Conservation (phyloP, 1,140 invertebrate genomes). For the Pachypsylla venusta region DNA sequence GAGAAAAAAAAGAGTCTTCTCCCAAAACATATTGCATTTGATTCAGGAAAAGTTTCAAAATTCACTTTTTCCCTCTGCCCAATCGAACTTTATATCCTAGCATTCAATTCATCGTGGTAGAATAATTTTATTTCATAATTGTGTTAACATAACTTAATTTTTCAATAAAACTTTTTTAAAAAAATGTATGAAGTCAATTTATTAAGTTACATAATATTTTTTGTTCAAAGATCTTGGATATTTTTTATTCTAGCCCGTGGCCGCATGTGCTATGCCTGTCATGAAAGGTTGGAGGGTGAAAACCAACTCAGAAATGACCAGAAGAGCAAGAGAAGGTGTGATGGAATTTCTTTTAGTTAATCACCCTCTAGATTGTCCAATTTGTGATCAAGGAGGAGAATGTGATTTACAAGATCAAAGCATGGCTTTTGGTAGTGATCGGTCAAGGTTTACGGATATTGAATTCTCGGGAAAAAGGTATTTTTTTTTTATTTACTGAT, state of each 20-base stretch:
- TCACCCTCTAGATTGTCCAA: slow-evolving; percentile 97
- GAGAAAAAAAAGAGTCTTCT: too few relatives aligned
- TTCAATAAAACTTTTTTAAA: slow-evolving; percentile 11
- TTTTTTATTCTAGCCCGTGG: slow-evolving; percentile 69
- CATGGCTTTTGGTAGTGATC: slow-evolving; percentile 97
- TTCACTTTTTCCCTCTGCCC: too few relatives aligned
- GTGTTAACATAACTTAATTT: too few relatives aligned
- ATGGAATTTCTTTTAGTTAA: slow-evolving; percentile 99
- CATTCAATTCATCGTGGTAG: too few relatives aligned
- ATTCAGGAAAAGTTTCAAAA: too few relatives aligned
- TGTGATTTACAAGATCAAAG: slow-evolving; percentile 97
- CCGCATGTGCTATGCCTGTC: slow-evolving; percentile 99
- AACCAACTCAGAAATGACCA: slow-evolving; percentile 90
- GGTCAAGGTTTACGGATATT: slow-evolving; percentile 86
- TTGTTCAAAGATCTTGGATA: too few relatives aligned
- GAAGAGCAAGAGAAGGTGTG: slow-evolving; percentile 89
- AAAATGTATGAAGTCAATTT: too few relatives aligned
- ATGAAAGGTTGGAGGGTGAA: slow-evolving; percentile 98
- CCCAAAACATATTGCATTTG: too few relatives aligned
- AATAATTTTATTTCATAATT: too few relatives aligned
- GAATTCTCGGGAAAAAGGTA: slow-evolving; percentile 83
- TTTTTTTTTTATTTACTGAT: too few relatives aligned
- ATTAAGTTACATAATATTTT: too few relatives aligned
- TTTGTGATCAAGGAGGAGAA: slow-evolving; percentile 99
- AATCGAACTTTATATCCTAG: too few relatives aligned